Percentiles rank a stretch among this genome's conserved stretches.
Conservation (phyloP, 2,888 invertebrate genomes). For the Mystacides longicornis region DNA sequence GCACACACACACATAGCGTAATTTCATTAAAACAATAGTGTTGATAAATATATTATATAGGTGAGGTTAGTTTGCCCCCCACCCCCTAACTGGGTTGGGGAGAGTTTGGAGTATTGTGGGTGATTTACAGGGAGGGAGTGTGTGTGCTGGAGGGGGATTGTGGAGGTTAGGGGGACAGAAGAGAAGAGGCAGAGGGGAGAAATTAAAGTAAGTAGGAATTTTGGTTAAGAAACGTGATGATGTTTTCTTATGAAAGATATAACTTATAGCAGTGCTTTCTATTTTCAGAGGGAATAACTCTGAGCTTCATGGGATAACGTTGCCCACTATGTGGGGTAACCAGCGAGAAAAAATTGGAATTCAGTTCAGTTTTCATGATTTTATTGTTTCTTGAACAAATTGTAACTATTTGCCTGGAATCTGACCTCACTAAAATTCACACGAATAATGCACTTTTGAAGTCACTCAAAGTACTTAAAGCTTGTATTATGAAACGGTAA, state of each 20-base stretch:
- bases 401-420: no score
- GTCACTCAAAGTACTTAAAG: no score
- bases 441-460: no score
- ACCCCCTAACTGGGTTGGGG: not conserved
- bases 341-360: no score
- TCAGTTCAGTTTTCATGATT: no score
- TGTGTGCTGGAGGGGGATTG: not conserved
- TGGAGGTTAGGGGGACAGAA: not conserved
- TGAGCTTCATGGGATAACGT: no score
- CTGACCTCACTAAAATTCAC: no score
- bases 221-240: constrained; percentile 1
- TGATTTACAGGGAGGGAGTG: not conserved
- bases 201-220: constrained; percentile 1
- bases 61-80: not conserved
- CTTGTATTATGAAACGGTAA: no score
- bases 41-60: not conserved
- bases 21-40: not conserved
- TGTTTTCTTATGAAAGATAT: not conserved
- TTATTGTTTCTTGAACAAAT: no score
- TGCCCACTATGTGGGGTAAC: no score
- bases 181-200: not conserved
- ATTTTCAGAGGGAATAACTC: no score
- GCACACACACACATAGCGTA: not conserved
- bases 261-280: no score
- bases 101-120: not conserved